phyloP scores from a whole-genome alignment of 2,888 invertebrate species.

The Aphrophora alni region DNA sequence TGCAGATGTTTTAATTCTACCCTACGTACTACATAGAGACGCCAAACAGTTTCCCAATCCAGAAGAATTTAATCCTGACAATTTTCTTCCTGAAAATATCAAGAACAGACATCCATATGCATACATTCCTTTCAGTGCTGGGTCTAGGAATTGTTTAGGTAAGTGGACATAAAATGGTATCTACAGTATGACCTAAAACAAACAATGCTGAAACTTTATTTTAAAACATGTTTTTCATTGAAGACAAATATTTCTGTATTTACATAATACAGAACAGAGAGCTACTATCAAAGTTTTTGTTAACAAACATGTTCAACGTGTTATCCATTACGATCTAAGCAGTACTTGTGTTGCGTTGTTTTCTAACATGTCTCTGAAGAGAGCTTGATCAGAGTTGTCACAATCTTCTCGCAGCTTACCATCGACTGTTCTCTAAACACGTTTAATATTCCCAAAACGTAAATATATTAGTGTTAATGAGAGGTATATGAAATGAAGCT shows the following conservation, averaged over 20 bases:
- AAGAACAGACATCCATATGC: slow-evolving; percentile 47
- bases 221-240: background rate
- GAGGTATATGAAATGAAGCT: too few species aligned
- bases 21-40: slow-evolving; percentile 55
- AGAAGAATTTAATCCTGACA: slow-evolving; percentile 57
- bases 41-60: slow-evolving; percentile 57
- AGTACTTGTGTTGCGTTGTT: too few species aligned
- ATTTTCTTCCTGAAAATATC: slow-evolving; percentile 47
- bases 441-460: too few species aligned
- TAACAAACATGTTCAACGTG: too few species aligned
- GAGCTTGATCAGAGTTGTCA: too few species aligned
- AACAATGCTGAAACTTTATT: background rate
- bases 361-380: too few species aligned
- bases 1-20: slow-evolving; percentile 45
- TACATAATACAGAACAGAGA: background rate
- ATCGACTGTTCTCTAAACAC: too few species aligned
- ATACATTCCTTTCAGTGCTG: slow-evolving; percentile 67
- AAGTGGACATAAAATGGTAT: too few species aligned
- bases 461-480: too few species aligned
- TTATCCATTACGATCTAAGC: too few species aligned
- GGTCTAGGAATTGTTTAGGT: slow-evolving; percentile 69
- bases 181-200: too few species aligned
- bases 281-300: background rate
- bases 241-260: background rate
- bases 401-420: too few species aligned